Conservation (phyloP, 2,888 invertebrate genomes). For the Isoperla grammatica region DNA sequence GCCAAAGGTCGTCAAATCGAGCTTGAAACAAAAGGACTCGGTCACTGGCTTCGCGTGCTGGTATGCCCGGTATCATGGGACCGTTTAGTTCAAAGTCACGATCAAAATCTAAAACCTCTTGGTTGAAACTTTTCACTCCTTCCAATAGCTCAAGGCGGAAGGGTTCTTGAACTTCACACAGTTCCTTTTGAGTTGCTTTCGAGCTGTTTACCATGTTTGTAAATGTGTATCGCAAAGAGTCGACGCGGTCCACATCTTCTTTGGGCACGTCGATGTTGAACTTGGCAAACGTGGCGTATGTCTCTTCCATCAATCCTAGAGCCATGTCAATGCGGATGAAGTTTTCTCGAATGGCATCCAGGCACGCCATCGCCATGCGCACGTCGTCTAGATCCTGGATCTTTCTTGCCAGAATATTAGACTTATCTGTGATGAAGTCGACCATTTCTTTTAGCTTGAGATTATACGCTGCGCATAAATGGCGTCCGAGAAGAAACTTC, state of each 20-base stretch:
- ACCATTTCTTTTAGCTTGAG: slow-evolving; percentile 62
- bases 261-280: slow-evolving; percentile 63
- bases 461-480: slow-evolving; percentile 62
- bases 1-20: slow-evolving; percentile 77
- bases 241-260: slow-evolving; percentile 74
- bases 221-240: slow-evolving; percentile 71
- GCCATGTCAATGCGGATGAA: slow-evolving; percentile 77
- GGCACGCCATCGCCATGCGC: slow-evolving; percentile 71
- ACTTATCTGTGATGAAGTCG: slow-evolving; percentile 70
- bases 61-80: slow-evolving; percentile 77
- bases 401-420: slow-evolving; percentile 60
- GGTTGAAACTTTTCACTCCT: slow-evolving; percentile 60
- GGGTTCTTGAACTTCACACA: slow-evolving; percentile 70
- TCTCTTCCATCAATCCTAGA: slow-evolving; percentile 70
- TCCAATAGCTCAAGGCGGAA: slow-evolving; percentile 64
- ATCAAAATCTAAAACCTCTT: slow-evolving; percentile 64
- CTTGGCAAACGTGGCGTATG: slow-evolving; percentile 63
- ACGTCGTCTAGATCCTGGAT: slow-evolving; percentile 53
- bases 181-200: slow-evolving; percentile 61
- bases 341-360: slow-evolving; percentile 67
- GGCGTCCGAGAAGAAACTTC: slow-evolving; percentile 66
- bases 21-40: slow-evolving; percentile 69
- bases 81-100: slow-evolving; percentile 68
- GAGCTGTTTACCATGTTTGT: slow-evolving; percentile 64
- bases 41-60: slow-evolving; percentile 82